phyloP scores from a whole-genome alignment of 2,888 invertebrate species.

The Pedicia rivosa region DNA sequence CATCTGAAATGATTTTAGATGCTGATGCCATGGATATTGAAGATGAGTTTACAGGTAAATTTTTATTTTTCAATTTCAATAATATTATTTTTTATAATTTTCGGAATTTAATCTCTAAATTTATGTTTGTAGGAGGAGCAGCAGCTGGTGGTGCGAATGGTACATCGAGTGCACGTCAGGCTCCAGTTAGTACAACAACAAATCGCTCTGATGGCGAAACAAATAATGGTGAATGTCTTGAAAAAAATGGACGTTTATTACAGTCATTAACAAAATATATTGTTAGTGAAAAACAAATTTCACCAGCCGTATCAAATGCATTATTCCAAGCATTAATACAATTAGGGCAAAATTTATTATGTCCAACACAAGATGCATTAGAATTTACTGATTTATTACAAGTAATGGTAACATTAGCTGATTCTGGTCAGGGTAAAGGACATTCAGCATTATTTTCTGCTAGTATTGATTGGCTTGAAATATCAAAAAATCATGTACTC shows the following conservation, averaged over 20 bases:
- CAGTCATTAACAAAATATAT: slow-evolving; percentile 56
- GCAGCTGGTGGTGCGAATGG: slow-evolving; percentile 16
- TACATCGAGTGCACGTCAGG: slow-evolving; percentile 7
- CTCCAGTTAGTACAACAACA: slow-evolving; percentile 29
- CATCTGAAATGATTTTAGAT: slow-evolving; percentile 18
- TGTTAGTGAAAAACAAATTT: slow-evolving; percentile 42
- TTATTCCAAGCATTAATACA: slow-evolving; percentile 59
- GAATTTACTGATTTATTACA: slow-evolving; percentile 64
- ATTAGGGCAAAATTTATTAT: slow-evolving; percentile 48
- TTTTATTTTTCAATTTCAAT: too few relatives aligned
- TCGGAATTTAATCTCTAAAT: too few relatives aligned
- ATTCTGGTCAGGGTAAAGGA: slow-evolving; percentile 66
- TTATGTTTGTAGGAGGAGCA: slow-evolving; percentile 24
- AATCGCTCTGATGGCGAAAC: slow-evolving; percentile 26
- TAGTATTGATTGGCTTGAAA: slow-evolving; percentile 60
- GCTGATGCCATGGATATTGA: slow-evolving; percentile 30
- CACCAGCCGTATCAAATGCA: slow-evolving; percentile 26
- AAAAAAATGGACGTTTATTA: slow-evolving; percentile 53
- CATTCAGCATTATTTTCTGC: slow-evolving; percentile 70
- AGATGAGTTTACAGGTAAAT: slow-evolving; percentile 16
- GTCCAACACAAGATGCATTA: slow-evolving; percentile 44
- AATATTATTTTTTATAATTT: too few relatives aligned
- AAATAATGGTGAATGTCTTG: slow-evolving; percentile 25
- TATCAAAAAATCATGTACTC: slow-evolving; percentile 37
- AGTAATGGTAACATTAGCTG: slow-evolving; percentile 70